These are phyloP conservation scores for Sebastes ruberrimus DNA, from an alignment of 2,797 vertebrate species.

Conservation along the genomic window DNA sequence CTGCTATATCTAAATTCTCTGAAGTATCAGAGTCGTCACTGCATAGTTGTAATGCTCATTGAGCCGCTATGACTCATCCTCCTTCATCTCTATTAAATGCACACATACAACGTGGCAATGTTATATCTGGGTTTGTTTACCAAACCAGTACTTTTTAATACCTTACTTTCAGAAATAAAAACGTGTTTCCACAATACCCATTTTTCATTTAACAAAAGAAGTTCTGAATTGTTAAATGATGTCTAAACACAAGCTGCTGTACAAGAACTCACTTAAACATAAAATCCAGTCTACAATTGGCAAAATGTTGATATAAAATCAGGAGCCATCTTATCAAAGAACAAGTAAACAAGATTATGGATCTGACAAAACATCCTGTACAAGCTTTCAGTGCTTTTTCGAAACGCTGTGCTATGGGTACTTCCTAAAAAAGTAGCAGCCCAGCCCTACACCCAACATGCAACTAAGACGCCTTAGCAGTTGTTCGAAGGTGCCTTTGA, in stretches of 20 bases:
- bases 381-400: background rate
- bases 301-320: too few species aligned
- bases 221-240: too few species aligned
- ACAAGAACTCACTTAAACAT: background rate
- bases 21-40: background rate
- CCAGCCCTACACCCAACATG: background rate
- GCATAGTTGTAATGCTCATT: background rate
- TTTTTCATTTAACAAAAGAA: background rate
- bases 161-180: background rate
- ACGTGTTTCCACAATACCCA: background rate
- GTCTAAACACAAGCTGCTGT: background rate
- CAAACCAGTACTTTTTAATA: background rate
- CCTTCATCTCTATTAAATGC: background rate
- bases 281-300: too few species aligned
- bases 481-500: background rate
- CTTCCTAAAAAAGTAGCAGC: background rate
- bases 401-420: background rate
- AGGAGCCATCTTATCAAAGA: too few species aligned
- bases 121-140: background rate
- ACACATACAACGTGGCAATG: background rate
- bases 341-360: too few species aligned
- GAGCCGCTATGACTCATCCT: background rate
- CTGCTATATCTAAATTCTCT: too few species aligned
- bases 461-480: background rate
- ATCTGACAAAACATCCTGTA: background rate